These are phyloP conservation scores for Scolopax mira DNA, from an alignment of 2,113 vertebrate genomes.

Conservation along the genomic window DNA sequence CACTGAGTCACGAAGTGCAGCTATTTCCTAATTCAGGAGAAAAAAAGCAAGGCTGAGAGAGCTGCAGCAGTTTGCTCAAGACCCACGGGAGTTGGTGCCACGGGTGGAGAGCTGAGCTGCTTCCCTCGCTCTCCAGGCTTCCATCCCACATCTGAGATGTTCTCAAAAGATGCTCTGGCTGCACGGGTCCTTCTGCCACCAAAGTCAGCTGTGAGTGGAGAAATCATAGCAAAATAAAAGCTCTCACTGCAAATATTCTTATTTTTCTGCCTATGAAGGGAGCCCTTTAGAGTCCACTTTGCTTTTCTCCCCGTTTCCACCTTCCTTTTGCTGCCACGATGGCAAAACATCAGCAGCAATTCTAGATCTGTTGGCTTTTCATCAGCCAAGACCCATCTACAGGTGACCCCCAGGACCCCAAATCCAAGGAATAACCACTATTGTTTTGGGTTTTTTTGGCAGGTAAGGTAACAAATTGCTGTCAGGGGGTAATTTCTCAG, in stretches of 20 bases:
- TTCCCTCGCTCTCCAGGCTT: not conserved
- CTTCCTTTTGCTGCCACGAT: not conserved
- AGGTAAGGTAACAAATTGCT: not conserved
- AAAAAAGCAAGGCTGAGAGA: not conserved
- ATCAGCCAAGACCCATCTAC: not conserved
- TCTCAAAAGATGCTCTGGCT: not conserved
- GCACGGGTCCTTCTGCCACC: not conserved
- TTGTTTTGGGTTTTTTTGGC: not conserved
- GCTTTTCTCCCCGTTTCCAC: not conserved
- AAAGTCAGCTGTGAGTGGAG: not conserved
- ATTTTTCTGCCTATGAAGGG: not conserved
- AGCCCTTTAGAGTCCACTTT: not conserved
- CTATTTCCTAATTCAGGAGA: not conserved
- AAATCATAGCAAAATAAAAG: not conserved
- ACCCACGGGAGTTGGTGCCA: accelerated
- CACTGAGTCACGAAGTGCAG: not conserved
- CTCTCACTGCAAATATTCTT: not conserved
- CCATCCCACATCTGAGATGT: not conserved
- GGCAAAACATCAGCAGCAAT: not conserved
- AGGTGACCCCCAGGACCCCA: not conserved
- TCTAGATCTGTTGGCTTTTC: not conserved
- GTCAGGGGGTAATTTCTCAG: not conserved
- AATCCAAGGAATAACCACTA: not conserved
- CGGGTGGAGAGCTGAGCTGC: accelerated
- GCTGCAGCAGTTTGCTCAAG: not conserved